Evolutionary conservation across 37 sponge, comb jelly and placozoan genomes (phyloP), one percentile per base, ranked within the genome.

Genomic region (Cladorhizidae sp.): DNA sequence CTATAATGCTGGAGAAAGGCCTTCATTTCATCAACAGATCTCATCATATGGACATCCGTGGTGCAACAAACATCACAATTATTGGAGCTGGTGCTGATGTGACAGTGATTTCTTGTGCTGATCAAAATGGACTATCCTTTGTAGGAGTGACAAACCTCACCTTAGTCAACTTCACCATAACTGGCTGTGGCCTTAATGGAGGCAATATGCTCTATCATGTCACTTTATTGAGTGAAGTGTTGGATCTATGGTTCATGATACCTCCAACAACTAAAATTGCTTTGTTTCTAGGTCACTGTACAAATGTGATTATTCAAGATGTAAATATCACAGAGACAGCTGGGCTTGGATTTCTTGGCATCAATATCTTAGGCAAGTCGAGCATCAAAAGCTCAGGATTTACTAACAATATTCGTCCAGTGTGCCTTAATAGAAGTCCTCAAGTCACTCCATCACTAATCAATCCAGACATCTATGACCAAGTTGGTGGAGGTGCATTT

Each of bases 301-400:
- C 40, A 1, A 64, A 72, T 45, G 36, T 85, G 23, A 23, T 11
- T 0, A 61, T 78, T 65, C 71, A 85, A 3, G 22, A 72, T 39
- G 72, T 77, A 12, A n/a, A 31, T 8, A 61, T 85, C 37, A 57
- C 58, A 7, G 71, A 72, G 29, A 78, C 72, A 3, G 43, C 23
- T 36, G 85, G 85, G 23, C 26, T 85, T 22, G 85, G 85, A 0
- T 72, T 85, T 21, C 75, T 78, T 23, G 85, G 85, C 6, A 51
- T 85, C 25, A 85, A 85, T 32, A 51, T 78, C 12, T 31, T 78
- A 1, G 85, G 85, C 40, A 57, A 62, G 22, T 78, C 79, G 2
- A 26, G 43, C 36, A 40, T 85, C 36, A 57, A 17, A 21, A 51
- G 29, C 21, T 29, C 55, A 8, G n/a, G 29, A 17, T 77, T 85